Conservation (phyloP, 2,888 invertebrate genomes). For the Aphodius granarius region DNA sequence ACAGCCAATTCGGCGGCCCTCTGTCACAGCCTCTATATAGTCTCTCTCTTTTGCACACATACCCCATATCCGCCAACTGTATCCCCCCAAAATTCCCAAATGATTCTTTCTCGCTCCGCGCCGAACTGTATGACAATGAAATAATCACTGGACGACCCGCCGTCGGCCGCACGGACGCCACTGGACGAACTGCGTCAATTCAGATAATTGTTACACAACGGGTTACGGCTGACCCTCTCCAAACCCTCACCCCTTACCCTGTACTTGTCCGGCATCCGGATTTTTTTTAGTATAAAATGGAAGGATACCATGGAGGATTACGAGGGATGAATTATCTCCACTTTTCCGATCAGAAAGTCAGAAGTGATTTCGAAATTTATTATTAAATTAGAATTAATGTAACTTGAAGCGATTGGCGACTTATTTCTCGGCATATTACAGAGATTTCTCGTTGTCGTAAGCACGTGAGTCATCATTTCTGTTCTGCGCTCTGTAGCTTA, state of each 20-base stretch:
- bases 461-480: neutral
- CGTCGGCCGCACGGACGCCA: neutral
- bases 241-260: neutral
- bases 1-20: neutral
- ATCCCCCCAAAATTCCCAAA: neutral
- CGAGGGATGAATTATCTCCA: too few relatives aligned
- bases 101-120: neutral
- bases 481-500: neutral
- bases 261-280: too few relatives aligned
- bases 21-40: neutral
- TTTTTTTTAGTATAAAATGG: too few relatives aligned
- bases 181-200: conserved; percentile 1
- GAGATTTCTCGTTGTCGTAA: neutral
- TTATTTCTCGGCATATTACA: neutral
- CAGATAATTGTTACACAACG: conserved; percentile 9
- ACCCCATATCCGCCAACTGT: neutral
- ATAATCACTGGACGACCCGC: neutral
- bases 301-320: too few relatives aligned
- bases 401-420: neutral
- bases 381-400: neutral
- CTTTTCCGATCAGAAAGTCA: too few relatives aligned
- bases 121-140: neutral
- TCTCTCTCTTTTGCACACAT: conserved; percentile 1
- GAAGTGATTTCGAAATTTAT: neutral
- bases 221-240: neutral